Conservation (phyloP, 2,113 vertebrate species). For the Colistium nudipinnis region DNA sequence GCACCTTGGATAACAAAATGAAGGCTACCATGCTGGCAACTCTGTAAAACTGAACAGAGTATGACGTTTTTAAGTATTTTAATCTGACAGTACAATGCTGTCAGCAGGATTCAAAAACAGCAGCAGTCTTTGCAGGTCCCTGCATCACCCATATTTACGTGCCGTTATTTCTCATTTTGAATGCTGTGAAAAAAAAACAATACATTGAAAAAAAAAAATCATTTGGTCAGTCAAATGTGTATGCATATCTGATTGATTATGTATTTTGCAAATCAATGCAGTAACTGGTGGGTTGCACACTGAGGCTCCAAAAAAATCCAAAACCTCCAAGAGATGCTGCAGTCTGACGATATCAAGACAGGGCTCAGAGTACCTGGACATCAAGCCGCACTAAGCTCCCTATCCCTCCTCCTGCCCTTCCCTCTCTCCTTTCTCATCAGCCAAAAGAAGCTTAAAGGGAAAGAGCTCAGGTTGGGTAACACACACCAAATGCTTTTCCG, state of each 20-base stretch:
- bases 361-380: conserved; percentile 58
- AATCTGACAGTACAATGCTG: no score
- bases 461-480: conserved; percentile 42
- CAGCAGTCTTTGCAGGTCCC: background rate
- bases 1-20: background rate
- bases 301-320: conserved; percentile 29
- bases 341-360: conserved; percentile 44
- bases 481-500: conserved; percentile 44
- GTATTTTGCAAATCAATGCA: conserved; percentile 46
- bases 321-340: conserved; percentile 30
- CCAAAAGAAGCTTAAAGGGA: conserved; percentile 59
- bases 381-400: conserved; percentile 49
- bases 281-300: conserved; percentile 28
- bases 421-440: conserved; percentile 49
- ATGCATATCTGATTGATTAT: background rate
- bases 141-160: background rate
- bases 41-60: background rate
- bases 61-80: no score
- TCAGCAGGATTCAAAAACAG: background rate
- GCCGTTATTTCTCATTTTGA: background rate
- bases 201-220: background rate
- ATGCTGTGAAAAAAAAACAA: background rate
- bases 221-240: conserved; percentile 8
- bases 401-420: conserved; percentile 45
- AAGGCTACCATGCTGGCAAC: background rate